Evolutionary conservation across 2,113 vertebrate species (phyloP), one percentile per base, ranked within the genome.

Genomic region (Pithys albifrons): DNA sequence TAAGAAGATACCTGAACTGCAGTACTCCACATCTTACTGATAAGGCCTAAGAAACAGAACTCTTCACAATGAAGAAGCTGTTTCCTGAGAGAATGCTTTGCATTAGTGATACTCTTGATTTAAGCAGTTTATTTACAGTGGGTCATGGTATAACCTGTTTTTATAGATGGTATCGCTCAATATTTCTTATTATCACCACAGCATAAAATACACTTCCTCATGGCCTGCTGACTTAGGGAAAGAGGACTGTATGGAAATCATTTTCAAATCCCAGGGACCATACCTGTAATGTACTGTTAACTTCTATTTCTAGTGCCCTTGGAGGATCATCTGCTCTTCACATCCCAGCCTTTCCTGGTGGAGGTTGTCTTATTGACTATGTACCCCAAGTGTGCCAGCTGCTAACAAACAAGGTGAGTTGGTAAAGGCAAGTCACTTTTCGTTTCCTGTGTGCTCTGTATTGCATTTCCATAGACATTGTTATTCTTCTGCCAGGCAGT

Each of bases 331-430:
- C 99, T 14, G 99, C 99, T 55, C 98, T 99, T 96, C 99, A 99
- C 70, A 99, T 99, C 97, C 99, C 99, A 94, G 98, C 99, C 88
- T 99, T 99, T 96, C 99, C 99, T 43, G 96, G 99, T 93, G 99
- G 99, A 96, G 99, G 99, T 71, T 99, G 99, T 97, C 99, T 99
- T 85, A 99, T 99, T 5, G 99, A 99, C 97, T 99, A 99, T 4
- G 99, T 99, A 74, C 99, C 99, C 57, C 99, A 99, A 98, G 99
- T 99, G 31, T 99, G 99, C 97, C 99, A 99, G 97, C 97, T 99
- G 80, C 98, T 99, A 95, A 99, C 98, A 86, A 99, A 99, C 97
- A 99, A 99, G 99, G 99, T 99, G 98, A 98, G 95, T 33, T 28
- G 69, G 8, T 49, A 49, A 41, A 65, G 20, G 64, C 29, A 84